Base-by-base conservation (phyloP, 2,888 invertebrate species). In the Papilio gigon region DNA sequence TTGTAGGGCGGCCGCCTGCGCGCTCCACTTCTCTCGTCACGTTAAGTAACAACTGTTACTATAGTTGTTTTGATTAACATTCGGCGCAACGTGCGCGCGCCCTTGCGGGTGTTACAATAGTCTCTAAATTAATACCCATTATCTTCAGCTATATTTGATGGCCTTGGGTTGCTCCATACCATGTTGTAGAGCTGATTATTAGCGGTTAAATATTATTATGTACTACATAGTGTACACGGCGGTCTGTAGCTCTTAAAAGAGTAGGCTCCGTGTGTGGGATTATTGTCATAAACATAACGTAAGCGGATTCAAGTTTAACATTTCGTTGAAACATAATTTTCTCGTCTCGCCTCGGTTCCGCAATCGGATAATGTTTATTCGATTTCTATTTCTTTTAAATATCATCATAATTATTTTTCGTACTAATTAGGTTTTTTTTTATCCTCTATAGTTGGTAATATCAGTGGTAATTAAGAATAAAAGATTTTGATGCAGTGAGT, bases 1-100 rank as follows among this genome's bases (percentile, higher is more conserved):
- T 80, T 78, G 77, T 78, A 78, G 77, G 80, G 77, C 78, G 75
- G 40, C 68, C 70, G 77, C 73, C 72, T 74, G 69, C 74, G 63
- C 72, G 76, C 70, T 76, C 76, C 74, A 76, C 74, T 76, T 76
- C 73, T 65, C 69, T 68, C 67, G 63, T 71, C 70, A 64, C 68
- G 56, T 70, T 69, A 69, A 67, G 69, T 67, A 67, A 69, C 59
- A 47, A 35, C 42, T 14, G 17, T 53, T 60, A 40, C 33, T 37
- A 61, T 44, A 33, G 50, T 69, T 40, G 42, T 65, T n/a, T 25
- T 59, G 59, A 22, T 60, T 60, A 42, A 42, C 53, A 60, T 68
- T 50, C 63, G 58, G 60, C 33, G 6, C 44, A 20, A 6, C 47
- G 0, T 64, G 14, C 17, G 9, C 14, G 4, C 25, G 60, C 42